Evolutionary conservation across 2,797 vertebrate genomes (phyloP).

Genomic region (Anguilla marmorata): DNA sequence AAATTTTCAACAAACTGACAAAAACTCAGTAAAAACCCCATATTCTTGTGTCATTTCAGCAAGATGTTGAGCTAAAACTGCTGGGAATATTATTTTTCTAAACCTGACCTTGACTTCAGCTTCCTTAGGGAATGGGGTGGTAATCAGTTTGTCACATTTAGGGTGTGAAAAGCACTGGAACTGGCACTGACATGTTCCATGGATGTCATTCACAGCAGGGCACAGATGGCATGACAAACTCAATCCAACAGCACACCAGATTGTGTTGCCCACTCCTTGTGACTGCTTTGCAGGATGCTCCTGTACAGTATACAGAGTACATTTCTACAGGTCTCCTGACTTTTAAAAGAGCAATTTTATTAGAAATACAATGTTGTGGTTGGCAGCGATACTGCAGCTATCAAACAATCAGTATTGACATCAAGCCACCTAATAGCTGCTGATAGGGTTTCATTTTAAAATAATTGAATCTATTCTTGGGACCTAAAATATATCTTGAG

Average conservation of each 20-base stretch:
- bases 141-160: slow-evolving; percentile 11
- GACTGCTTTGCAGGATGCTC: neutral
- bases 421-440: neutral
- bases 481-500: too few relatives aligned
- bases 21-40: neutral
- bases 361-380: too few relatives aligned
- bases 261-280: neutral
- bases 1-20: neutral
- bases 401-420: neutral
- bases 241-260: slow-evolving; percentile 6
- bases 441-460: too few relatives aligned
- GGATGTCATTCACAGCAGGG: neutral
- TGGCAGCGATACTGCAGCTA: neutral
- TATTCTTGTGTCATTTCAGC: neutral
- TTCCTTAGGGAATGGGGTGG: neutral
- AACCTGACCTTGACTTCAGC: neutral
- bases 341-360: neutral
- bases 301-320: neutral
- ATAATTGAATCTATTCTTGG: too few relatives aligned
- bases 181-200: slow-evolving; percentile 15
- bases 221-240: slow-evolving; percentile 5
- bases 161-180: neutral
- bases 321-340: neutral
- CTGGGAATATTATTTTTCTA: neutral
- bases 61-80: neutral